Conservation (phyloP, 2,113 vertebrate genomes). For the Percina caprodes region DNA sequence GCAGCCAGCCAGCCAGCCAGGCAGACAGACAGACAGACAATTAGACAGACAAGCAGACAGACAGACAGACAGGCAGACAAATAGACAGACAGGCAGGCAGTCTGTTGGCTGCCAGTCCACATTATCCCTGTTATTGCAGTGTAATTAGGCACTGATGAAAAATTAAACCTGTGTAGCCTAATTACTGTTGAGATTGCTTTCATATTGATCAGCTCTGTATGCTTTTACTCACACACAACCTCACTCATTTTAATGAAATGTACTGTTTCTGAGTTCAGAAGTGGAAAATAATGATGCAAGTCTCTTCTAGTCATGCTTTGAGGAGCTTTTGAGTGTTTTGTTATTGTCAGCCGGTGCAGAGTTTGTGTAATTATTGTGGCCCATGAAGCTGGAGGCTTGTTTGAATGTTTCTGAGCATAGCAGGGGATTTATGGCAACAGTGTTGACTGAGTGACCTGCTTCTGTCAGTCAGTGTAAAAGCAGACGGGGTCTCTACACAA, state of each 20-base stretch:
- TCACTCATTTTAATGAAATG: slow-evolving; percentile 1
- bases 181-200: slow-evolving; percentile 1
- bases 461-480: slow-evolving; percentile 71
- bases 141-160: slow-evolving; percentile 19
- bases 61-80: too few species aligned
- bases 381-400: slow-evolving; percentile 31
- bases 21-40: slow-evolving; percentile 13
- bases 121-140: slow-evolving; percentile 6
- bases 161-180: slow-evolving; percentile 3
- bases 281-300: slow-evolving; percentile 27
- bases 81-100: background rate
- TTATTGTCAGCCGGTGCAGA: slow-evolving; percentile 24
- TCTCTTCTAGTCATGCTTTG: slow-evolving; percentile 11
- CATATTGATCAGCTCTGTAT: slow-evolving; percentile 19
- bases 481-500: slow-evolving; percentile 27
- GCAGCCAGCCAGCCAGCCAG: slow-evolving; percentile 30
- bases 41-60: slow-evolving; percentile 10
- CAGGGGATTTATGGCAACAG: slow-evolving; percentile 49
- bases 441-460: slow-evolving; percentile 76
- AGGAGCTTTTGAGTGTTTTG: slow-evolving; percentile 32
- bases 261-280: slow-evolving; percentile 8
- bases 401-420: slow-evolving; percentile 45
- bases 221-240: slow-evolving; percentile 7
- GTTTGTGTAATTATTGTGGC: slow-evolving; percentile 32
- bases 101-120: slow-evolving; percentile 25